These are phyloP conservation scores for Drosophila villosipedis DNA, from an alignment of 2,888 invertebrate species.

Conservation along the genomic window DNA sequence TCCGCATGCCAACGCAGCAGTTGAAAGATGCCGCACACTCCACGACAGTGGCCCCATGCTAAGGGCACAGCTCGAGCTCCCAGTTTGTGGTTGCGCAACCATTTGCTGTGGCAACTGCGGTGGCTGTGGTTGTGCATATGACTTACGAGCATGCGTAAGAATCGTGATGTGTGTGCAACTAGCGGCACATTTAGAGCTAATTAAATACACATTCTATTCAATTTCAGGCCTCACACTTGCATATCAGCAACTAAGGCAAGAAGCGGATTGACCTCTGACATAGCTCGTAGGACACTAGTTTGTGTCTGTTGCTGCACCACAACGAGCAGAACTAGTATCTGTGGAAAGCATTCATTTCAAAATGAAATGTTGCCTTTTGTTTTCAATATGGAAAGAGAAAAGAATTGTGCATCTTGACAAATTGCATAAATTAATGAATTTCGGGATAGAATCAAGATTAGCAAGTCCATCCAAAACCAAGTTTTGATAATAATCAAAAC, in stretches of 20 bases:
- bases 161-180: constrained; percentile 49
- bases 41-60: constrained; percentile 34
- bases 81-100: constrained; percentile 15
- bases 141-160: constrained; percentile 31
- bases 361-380: neutral
- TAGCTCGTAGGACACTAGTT: neutral
- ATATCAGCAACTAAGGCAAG: constrained; percentile 36
- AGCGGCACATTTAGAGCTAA: constrained; percentile 69
- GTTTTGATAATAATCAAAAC: too few relatives aligned
- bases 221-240: constrained; percentile 56
- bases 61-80: constrained; percentile 30
- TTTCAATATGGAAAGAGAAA: neutral
- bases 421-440: too few relatives aligned
- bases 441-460: too few relatives aligned
- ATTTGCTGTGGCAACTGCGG: constrained; percentile 40
- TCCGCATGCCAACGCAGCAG: constrained; percentile 68
- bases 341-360: constrained; percentile 5
- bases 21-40: constrained; percentile 79
- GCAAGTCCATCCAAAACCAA: too few relatives aligned
- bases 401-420: neutral
- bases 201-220: constrained; percentile 63
- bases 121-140: constrained; percentile 11
- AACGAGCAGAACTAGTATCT: neutral
- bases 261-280: constrained; percentile 56
- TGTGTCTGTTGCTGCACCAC: neutral